These are phyloP conservation scores for Sipha maydis DNA, from an alignment of 2,888 invertebrate species.

Conservation along the genomic window DNA sequence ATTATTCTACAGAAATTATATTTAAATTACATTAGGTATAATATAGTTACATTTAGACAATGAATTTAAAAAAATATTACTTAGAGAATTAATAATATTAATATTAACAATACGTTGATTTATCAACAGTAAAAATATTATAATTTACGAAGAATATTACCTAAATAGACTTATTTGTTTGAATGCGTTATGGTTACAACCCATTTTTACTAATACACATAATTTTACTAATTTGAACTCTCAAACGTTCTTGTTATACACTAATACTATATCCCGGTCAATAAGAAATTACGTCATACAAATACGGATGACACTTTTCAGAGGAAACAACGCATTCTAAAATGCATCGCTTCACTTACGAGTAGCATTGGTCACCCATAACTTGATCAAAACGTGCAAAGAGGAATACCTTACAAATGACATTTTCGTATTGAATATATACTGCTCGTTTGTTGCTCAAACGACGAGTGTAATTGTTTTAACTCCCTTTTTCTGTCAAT, in stretches of 20 bases:
- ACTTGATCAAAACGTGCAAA: constrained; percentile 25
- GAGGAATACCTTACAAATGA: constrained; percentile 20
- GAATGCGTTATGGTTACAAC: not conserved
- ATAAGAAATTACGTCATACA: not conserved
- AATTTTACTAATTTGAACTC: not conserved
- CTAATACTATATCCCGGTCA: not conserved
- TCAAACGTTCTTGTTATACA: not conserved
- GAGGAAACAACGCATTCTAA: not conserved
- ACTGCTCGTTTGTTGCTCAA: constrained; percentile 48
- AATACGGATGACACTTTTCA: not conserved
- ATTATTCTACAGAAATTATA: no score
- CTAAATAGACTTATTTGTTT: no score
- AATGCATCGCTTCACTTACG: not conserved
- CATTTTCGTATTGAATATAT: constrained; percentile 6
- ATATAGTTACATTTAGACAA: no score
- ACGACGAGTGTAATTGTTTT: constrained; percentile 39
- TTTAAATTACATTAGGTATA: no score
- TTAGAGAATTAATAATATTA: no score
- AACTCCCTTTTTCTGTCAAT: not conserved
- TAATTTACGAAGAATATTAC: not conserved
- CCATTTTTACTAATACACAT: not conserved
- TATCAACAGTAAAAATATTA: no score
- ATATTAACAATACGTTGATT: no score
- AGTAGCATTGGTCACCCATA: constrained; percentile 15
- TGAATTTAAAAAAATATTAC: no score